Evolutionary conservation across 2,888 invertebrate genomes (phyloP).

Genomic region (Heterodera filipjevi): DNA sequence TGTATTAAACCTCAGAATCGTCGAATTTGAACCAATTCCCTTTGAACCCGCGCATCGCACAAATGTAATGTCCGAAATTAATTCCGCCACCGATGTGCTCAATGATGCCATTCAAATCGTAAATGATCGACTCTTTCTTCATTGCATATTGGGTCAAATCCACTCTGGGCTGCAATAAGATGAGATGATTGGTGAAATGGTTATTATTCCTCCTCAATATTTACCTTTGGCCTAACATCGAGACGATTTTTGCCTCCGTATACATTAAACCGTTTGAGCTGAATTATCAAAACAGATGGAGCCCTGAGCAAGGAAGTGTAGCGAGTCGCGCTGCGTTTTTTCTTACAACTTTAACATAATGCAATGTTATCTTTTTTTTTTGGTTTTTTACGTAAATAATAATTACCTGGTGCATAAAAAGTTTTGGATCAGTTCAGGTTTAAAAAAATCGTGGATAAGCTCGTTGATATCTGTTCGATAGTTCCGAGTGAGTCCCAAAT

Average conservation of each 20-base stretch:
- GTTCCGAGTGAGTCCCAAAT: conserved; percentile 39
- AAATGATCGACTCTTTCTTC: conserved; percentile 32
- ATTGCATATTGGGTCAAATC: conserved; percentile 38
- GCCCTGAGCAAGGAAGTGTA: conserved; percentile 45
- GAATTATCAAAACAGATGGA: conserved; percentile 51
- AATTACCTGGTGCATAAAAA: conserved; percentile 40
- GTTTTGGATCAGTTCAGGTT: conserved; percentile 44
- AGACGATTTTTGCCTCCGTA: conserved; percentile 49
- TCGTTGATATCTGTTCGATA: neutral
- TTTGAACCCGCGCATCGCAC: conserved; percentile 49
- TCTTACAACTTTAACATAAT: conserved; percentile 45
- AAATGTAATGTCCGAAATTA: conserved; percentile 51
- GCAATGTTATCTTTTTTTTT: neutral
- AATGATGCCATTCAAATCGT: conserved; percentile 37
- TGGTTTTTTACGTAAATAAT: neutral
- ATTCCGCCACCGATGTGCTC: conserved; percentile 39
- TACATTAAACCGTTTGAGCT: conserved; percentile 53
- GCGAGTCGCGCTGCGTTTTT: conserved; percentile 40
- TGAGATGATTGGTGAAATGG: neutral
- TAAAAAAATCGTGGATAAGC: conserved; percentile 47
- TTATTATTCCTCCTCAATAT: too few relatives aligned
- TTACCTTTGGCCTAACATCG: conserved; percentile 45
- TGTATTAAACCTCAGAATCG: conserved; percentile 34
- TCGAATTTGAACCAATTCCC: conserved; percentile 43
- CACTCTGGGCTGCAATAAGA: conserved; percentile 24